These are phyloP conservation scores for Syritta pipiens DNA, from an alignment of 2,888 invertebrate genomes.

Conservation along the genomic window DNA sequence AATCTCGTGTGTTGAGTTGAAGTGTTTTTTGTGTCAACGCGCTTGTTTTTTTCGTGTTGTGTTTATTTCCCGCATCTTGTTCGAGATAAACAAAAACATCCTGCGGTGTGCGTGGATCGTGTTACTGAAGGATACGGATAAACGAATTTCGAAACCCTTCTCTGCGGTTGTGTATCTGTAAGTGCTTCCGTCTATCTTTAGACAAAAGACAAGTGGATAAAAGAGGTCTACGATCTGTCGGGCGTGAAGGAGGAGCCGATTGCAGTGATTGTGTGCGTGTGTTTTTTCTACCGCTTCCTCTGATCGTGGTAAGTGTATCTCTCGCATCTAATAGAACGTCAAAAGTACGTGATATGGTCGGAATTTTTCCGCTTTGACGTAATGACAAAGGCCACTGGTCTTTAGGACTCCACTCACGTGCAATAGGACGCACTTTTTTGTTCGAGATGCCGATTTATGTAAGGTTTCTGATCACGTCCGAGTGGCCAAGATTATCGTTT, in stretches of 20 bases:
- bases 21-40: conserved; percentile 3
- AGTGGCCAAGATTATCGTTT: conserved; percentile 26
- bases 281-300: conserved; percentile 2
- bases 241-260: conserved; percentile 12
- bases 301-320: conserved; percentile 33
- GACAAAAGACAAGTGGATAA: conserved; percentile 40
- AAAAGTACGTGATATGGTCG: conserved; percentile 30
- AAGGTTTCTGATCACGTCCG: conserved; percentile 61
- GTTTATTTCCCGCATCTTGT: conserved; percentile 43
- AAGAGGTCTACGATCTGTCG: no score
- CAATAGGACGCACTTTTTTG: conserved; percentile 42
- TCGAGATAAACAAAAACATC: conserved; percentile 49
- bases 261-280: background rate
- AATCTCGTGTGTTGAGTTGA: no score
- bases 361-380: conserved; percentile 35
- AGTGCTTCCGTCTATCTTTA: conserved; percentile 6
- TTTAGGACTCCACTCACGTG: conserved; percentile 35
- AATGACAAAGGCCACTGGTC: background rate
- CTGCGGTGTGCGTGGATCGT: conserved; percentile 26
- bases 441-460: conserved; percentile 44
- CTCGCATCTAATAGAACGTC: conserved; percentile 5
- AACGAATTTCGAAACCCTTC: background rate
- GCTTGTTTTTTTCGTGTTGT: conserved; percentile 11
- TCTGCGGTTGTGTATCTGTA: background rate
- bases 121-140: conserved; percentile 38